A percentile compares a stretch with the other conserved stretches of the same genome.
Evolutionary conservation across 2,113 vertebrate genomes (phyloP).

Genomic region (Dipodomys merriami): DNA sequence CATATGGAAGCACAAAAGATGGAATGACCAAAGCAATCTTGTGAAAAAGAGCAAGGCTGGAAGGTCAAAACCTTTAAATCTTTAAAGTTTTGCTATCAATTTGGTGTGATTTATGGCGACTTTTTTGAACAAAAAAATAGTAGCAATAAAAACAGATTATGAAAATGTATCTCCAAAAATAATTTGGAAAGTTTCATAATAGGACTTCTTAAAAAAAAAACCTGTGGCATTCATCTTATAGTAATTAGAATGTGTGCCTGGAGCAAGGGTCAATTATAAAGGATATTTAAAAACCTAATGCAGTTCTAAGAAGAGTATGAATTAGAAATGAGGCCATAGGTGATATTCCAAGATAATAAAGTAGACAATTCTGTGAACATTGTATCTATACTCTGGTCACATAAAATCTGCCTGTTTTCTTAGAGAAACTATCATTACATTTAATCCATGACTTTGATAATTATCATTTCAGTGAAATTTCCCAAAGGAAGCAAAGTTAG

Average conservation of each 20-base stretch:
- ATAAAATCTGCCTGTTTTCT: background rate
- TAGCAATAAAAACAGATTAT: background rate
- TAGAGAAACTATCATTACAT: constrained; percentile 9
- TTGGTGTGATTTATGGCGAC: background rate
- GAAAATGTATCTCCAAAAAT: background rate
- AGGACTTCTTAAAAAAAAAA: background rate
- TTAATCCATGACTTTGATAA: background rate
- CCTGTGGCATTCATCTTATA: background rate
- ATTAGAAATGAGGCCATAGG: background rate
- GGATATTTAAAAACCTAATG: background rate
- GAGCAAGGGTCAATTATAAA: constrained; percentile 1
- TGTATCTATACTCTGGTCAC: background rate
- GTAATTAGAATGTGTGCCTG: constrained; percentile 1
- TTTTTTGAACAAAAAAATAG: constrained; percentile 2
- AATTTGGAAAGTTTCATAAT: background rate
- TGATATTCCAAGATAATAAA: constrained; percentile 6
- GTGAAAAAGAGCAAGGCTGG: too few species aligned
- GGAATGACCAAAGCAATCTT: too few species aligned
- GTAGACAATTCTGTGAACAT: background rate
- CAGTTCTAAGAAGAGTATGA: background rate
- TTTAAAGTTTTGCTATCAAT: background rate
- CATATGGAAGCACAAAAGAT: too few species aligned
- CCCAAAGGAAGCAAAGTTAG: background rate
- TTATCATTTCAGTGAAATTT: constrained; percentile 5
- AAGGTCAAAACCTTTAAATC: background rate